Base-by-base conservation (phyloP, 1,140 invertebrate species). In the Drosophila athabasca region DNA sequence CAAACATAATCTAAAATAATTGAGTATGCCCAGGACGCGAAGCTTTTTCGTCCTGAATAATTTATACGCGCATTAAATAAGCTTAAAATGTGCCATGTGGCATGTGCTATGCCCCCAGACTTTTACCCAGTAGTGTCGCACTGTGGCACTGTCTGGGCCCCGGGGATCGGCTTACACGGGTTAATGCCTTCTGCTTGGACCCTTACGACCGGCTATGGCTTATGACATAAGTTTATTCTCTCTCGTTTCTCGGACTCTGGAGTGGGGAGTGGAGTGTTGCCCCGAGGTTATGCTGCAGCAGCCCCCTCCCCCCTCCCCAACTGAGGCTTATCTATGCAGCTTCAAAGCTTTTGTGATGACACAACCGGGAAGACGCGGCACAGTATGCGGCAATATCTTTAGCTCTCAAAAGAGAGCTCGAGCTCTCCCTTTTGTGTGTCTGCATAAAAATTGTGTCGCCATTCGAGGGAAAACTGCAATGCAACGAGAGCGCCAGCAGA, bases 1-100 rank as follows among this genome's bases (percentile, higher is more conserved):
- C 82, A 82, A 87, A 88, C 82, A 82, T 87, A 87, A 87, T 88
- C 82, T 87, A 88, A 87, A 87, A 87, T 87, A 87, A 87, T 87
- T 87, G 82, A 87, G 78, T 87, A 85, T 82, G 83, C 70, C 69
- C 66, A 46, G 65, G 71, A 50, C 76, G 52, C 66, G 51, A n/a
- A 60, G 62, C 44, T 55, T 55, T 65, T 74, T 54, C 15, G 15
- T 7, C 22, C 54, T 85, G 65, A 88, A 88, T 87, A 82, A 87
- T 87, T 87, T 87, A 87, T 88, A 83, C 79, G 83, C 82, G 75
- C 83, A 88, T 88, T 87, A 88, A 87, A 88, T 82, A 76, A 67
- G 79, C 82, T 87, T 75, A 75, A 70, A 87, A 82, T 85, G 73
- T 84, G 50, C 24, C 24, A 48, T 45, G 54, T 29, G 31, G 17